A percentile compares a stretch with the other conserved stretches of the same genome.
Conservation (phyloP, 2,113 vertebrate species). For the Morone saxatilis region DNA sequence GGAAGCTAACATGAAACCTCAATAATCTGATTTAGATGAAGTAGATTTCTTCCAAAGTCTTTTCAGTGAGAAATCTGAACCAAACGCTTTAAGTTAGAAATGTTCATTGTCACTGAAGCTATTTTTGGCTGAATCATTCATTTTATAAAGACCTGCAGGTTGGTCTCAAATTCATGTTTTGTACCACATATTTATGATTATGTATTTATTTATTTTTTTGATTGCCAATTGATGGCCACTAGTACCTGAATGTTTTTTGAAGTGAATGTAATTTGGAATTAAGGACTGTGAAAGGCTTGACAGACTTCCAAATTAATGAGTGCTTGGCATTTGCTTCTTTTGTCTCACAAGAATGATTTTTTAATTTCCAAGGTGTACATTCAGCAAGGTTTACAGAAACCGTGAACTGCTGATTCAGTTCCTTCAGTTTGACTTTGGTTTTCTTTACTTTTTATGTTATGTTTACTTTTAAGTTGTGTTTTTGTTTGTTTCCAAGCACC, state of each 20-base stretch:
- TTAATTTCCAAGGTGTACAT: slow-evolving; percentile 43
- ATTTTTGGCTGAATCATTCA: too few relatives aligned
- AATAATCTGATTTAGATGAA: neutral
- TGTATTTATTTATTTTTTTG: neutral
- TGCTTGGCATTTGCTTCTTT: slow-evolving; percentile 58
- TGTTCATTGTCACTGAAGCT: too few relatives aligned
- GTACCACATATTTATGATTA: neutral
- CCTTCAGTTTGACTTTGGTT: neutral
- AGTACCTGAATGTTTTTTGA: slow-evolving; percentile 29
- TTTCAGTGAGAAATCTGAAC: neutral
- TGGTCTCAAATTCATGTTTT: neutral
- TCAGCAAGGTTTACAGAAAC: slow-evolving; percentile 33
- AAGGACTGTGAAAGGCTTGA: slow-evolving; percentile 52
- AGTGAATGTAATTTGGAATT: slow-evolving; percentile 63
- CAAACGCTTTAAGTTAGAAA: too few relatives aligned
- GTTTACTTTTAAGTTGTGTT: neutral
- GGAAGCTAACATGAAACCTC: neutral
- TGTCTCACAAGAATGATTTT: slow-evolving; percentile 67
- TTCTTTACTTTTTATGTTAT: slow-evolving; percentile 1
- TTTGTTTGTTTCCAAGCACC: slow-evolving; percentile 21
- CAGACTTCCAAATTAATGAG: slow-evolving; percentile 67
- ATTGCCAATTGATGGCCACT: slow-evolving; percentile 35
- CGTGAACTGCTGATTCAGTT: slow-evolving; percentile 27
- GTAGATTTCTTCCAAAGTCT: neutral
- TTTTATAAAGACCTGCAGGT: too few relatives aligned